Conservation (phyloP, 23 tunicate genomes). For the Halocynthia aurantium region DNA sequence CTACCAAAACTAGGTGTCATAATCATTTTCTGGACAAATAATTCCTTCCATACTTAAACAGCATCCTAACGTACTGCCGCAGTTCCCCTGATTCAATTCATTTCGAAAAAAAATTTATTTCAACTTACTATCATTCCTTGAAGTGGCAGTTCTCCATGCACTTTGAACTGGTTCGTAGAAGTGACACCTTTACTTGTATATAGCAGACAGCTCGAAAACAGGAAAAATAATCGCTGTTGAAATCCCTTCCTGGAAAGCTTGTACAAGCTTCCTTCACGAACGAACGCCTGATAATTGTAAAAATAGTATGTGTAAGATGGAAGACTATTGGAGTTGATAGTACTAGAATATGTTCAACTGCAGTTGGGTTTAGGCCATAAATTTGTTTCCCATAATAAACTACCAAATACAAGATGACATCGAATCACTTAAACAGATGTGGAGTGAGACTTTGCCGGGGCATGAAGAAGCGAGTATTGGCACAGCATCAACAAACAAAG, state of each 20-base stretch:
- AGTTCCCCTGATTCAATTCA: too few species aligned
- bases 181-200: slow-evolving; percentile 96
- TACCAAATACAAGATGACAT: neutral
- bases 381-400: neutral
- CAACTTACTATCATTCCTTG: slow-evolving; percentile 77
- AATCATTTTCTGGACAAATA: too few species aligned
- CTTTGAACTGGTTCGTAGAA: slow-evolving; percentile 88
- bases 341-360: neutral
- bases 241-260: slow-evolving; percentile 94
- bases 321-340: neutral
- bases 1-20: too few species aligned
- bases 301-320: neutral
- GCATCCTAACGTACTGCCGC: too few species aligned
- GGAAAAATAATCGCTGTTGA: slow-evolving; percentile 92
- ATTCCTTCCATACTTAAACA: too few species aligned
- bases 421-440: neutral
- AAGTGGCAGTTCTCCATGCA: slow-evolving; percentile 83
- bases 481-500: neutral
- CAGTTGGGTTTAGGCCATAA: neutral
- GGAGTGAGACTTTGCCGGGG: too few species aligned
- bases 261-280: slow-evolving; percentile 91
- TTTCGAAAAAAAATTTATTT: too few species aligned
- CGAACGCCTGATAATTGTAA: slow-evolving; percentile 41
- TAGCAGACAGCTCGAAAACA: slow-evolving; percentile 80
- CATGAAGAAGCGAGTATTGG: neutral